Conservation (phyloP, 2,113 vertebrate genomes). For the Microcebus jonahi region DNA sequence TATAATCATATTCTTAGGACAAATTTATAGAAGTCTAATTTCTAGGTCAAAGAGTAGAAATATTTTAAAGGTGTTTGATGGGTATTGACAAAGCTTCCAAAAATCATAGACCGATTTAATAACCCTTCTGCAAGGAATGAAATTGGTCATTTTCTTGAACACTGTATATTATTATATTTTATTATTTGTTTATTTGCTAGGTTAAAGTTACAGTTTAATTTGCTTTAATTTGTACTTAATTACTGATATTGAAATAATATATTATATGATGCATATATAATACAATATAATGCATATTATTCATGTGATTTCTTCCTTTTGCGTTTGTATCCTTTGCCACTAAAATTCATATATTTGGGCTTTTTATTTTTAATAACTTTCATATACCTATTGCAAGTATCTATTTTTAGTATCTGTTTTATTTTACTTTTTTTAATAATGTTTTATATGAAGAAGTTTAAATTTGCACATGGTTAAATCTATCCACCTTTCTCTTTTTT, state of each 20-base stretch:
- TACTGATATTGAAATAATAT: background rate
- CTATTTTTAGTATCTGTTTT: background rate
- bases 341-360: background rate
- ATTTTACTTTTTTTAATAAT: background rate
- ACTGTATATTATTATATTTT: background rate
- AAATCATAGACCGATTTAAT: background rate
- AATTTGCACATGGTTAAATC: background rate
- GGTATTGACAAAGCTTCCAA: background rate
- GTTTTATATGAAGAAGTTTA: background rate
- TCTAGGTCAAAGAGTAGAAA: background rate
- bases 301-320: background rate
- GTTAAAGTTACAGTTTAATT: background rate
- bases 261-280: too few species aligned
- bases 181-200: background rate
- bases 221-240: background rate
- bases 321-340: background rate
- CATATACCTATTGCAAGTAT: background rate
- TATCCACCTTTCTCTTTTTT: background rate
- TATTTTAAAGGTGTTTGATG: slow-evolving; percentile 16
- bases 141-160: slow-evolving; percentile 10
- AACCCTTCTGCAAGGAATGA: background rate
- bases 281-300: background rate
- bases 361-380: background rate
- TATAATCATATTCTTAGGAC: background rate
- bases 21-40: background rate